Evolutionary conservation across 92 coral and sea anemone genomes (phyloP), one percentile per base, ranked within the genome.

Genomic region (Siderastrea radians): DNA sequence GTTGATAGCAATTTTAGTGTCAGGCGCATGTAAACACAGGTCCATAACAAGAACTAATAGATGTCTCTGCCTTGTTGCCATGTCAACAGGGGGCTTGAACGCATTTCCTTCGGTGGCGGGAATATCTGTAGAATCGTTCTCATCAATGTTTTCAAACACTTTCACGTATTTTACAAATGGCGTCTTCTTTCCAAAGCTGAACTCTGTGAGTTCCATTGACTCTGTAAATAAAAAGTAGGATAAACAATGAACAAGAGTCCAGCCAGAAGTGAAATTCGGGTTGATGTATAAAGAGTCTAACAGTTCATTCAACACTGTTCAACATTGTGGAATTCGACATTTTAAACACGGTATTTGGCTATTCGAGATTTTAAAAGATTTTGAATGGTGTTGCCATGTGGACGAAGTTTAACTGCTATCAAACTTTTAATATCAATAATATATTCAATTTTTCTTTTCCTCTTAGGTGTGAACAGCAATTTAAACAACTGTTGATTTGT

Each of bases 111-210:
- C 94, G 5, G 93, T 88, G 60, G 98, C 97, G 19, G 98, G 98
- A 54, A 60, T 74, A 19, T 96, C 78, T 16, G 93, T 94, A 1
- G 99, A 92, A 66, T 93, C 98, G 7, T 95, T 91, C 85, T 95
- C 96, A 72, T 95, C 98, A 59, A 95, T 82, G 78, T 95, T 95
- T 64, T 96, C 99, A 62, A 96, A 96, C 58, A 93, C 96, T 68
- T 96, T 96, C 38, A 96, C 96, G 67, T 94, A 86, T 72, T 96
- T 96, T 44, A 96, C 82, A 82, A 93, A 96, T 0, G 99, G 99
- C 8, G 99, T 96, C 75, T 87, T 93, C 92, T 93, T 93, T 50
- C 99, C 99, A 69, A 96, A 96, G 13, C 92, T 87, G 60, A 96
- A 96, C 76, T 96, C 99, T 13, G 95, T 94, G 66, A 96, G 77